Conservation (phyloP, 2,797 vertebrate species). For the Clarias fuscus region DNA sequence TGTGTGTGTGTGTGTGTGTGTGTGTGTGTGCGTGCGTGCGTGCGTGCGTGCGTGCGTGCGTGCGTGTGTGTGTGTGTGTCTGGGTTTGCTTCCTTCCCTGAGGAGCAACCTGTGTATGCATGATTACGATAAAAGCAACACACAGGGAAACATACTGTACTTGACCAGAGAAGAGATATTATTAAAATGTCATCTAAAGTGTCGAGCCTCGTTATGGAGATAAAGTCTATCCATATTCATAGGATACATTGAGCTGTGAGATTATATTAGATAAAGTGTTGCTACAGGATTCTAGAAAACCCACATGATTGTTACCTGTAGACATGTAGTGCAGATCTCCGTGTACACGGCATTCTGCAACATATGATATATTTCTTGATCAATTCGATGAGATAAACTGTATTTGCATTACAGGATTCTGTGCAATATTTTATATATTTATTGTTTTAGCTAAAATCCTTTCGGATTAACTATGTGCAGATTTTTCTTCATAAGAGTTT, state of each 20-base stretch:
- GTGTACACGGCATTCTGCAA: neutral
- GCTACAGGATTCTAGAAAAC: neutral
- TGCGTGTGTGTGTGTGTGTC: neutral
- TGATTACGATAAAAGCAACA: constrained; percentile 64
- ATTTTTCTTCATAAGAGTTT: neutral
- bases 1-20: neutral
- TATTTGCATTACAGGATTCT: neutral
- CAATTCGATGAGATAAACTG: neutral
- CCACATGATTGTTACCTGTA: neutral
- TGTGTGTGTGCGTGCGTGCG: neutral
- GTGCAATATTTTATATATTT: neutral
- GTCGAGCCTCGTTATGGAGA: neutral
- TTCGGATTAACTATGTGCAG: neutral
- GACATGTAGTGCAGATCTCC: neutral
- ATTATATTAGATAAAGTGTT: neutral
- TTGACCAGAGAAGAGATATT: neutral
- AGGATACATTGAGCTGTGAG: too few species aligned
- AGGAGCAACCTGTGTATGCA: constrained; percentile 73
- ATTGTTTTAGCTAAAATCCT: neutral
- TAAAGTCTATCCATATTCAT: neutral
- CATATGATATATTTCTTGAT: neutral
- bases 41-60: neutral
- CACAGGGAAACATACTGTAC: neutral
- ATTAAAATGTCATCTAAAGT: neutral
- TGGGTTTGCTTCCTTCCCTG: constrained; percentile 62